These are phyloP conservation scores for Gila orcuttii DNA, from an alignment of 2,113 vertebrate genomes.

Conservation along the genomic window DNA sequence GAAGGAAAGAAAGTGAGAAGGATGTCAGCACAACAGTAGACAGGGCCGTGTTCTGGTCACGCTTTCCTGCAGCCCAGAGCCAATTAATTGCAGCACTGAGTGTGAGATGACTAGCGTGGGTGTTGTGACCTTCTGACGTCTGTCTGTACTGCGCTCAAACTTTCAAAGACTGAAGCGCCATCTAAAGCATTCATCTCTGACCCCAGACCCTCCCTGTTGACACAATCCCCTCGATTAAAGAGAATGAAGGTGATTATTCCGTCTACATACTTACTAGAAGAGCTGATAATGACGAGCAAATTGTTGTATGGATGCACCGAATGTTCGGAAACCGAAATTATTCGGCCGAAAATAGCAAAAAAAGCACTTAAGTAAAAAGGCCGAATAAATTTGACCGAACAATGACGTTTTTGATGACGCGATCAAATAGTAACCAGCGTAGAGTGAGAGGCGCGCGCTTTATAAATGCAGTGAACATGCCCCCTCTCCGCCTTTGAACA, in stretches of 20 bases:
- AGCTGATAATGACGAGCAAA: not conserved
- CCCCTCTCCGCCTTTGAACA: no score
- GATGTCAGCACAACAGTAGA: slow-evolving; percentile 19
- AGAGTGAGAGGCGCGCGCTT: no score
- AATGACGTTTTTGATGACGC: no score
- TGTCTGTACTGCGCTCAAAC: slow-evolving; percentile 26
- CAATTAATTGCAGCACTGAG: slow-evolving; percentile 48
- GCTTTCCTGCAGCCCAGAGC: slow-evolving; percentile 22
- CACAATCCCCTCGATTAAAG: not conserved
- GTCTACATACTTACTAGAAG: slow-evolving; percentile 22
- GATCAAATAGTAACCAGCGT: no score
- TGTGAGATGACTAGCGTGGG: slow-evolving; percentile 33
- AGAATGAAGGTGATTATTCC: slow-evolving; percentile 30
- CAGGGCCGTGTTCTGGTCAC: not conserved
- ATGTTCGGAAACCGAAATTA: no score
- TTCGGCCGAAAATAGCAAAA: no score
- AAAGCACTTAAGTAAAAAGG: no score
- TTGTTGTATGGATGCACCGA: no score
- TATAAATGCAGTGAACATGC: no score
- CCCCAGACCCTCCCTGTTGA: slow-evolving; percentile 20
- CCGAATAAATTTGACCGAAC: no score
- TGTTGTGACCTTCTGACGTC: slow-evolving; percentile 40
- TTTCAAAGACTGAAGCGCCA: slow-evolving; percentile 14
- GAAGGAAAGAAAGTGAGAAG: slow-evolving; percentile 30
- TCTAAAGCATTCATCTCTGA: slow-evolving; percentile 27